Base-by-base conservation (phyloP, 2,888 invertebrate species). In the Erannis defoliaria region DNA sequence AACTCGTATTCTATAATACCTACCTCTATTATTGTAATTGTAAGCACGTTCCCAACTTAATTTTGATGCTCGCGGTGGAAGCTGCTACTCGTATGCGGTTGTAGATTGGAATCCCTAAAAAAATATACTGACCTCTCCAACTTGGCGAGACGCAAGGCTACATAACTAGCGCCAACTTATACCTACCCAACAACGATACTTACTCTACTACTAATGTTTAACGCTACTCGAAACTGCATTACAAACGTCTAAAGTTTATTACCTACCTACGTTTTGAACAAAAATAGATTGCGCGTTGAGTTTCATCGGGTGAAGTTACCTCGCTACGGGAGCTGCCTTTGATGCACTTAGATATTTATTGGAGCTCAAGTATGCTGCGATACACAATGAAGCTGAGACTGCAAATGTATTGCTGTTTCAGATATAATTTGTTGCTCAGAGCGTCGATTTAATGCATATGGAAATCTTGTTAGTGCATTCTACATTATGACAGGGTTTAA, bases 211-310 rank as follows among this genome's bases (percentile, higher is more conserved):
- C 26, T 26, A 1, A 26, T 33, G 5, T 12, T 33, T 33, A 33
- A 33, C 40, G 35, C 46, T 21, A 9, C 53, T 64, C 67, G 68
- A 75, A 77, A 76, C 73, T 76, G 71, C 74, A 75, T 75, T 74
- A 66, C 66, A 61, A 69, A 75, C 73, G 73, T 73, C 71, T 75
- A 72, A 73, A 78, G 77, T 80, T 76, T 80, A 82, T 79, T 74
- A n/a, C n/a, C n/a, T n/a, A n/a, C n/a, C n/a, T n/a, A 68, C 70
- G 51, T 70, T 64, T 66, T 63, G 70, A 75, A 76, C 74, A 77
- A 77, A 76, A 74, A 76, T 73, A 73, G 75, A 74, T 74, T 49
- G 55, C 59, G 58, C 66, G 56, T 64, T 53, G 51, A 62, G 51
- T 43, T 60, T 51, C 58, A 37, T 51, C 40, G 59, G 62, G 58